These are phyloP conservation scores for Chascanopsetta lugubris DNA, from an alignment of 2,113 vertebrate species.

Conservation along the genomic window DNA sequence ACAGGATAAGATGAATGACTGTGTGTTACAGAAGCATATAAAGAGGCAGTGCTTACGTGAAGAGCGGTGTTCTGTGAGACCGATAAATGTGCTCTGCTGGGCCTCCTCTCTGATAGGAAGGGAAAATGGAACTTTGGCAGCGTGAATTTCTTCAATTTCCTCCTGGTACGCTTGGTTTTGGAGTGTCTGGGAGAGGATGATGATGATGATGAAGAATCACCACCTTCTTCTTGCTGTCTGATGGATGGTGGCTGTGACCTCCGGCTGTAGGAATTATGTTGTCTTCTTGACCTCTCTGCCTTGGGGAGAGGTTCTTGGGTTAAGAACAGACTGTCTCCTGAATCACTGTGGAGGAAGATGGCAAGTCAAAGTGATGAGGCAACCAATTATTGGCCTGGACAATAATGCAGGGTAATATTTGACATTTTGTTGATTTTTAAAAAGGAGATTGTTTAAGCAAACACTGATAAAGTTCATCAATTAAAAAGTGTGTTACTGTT, in stretches of 20 bases:
- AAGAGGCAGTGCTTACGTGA: slow-evolving; percentile 50
- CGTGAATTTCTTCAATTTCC: not conserved
- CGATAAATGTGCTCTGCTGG: fast-evolving
- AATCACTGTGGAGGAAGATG: slow-evolving; percentile 67
- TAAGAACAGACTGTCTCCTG: slow-evolving; percentile 76
- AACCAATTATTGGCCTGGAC: too few species aligned
- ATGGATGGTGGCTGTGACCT: not conserved
- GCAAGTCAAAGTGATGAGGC: not conserved
- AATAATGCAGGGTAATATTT: too few species aligned
- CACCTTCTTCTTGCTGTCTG: not conserved
- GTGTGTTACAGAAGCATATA: not conserved
- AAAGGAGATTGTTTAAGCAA: too few species aligned
- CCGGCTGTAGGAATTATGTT: fast-evolving
- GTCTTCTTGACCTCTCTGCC: slow-evolving; percentile 20
- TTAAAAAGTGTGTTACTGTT: too few species aligned
- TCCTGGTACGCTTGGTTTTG: fast-evolving
- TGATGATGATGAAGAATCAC: not conserved
- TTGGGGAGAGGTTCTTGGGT: slow-evolving; percentile 64
- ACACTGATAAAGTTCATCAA: too few species aligned
- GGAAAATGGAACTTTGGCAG: slow-evolving; percentile 53
- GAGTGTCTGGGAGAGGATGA: not conserved
- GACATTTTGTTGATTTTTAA: too few species aligned
- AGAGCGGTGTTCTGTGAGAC: slow-evolving; percentile 5
- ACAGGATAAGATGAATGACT: too few species aligned
- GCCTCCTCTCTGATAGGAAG: slow-evolving; percentile 37